These are phyloP conservation scores for Rousettus leschenaultii DNA, from an alignment of 2,113 vertebrate species.

Conservation along the genomic window DNA sequence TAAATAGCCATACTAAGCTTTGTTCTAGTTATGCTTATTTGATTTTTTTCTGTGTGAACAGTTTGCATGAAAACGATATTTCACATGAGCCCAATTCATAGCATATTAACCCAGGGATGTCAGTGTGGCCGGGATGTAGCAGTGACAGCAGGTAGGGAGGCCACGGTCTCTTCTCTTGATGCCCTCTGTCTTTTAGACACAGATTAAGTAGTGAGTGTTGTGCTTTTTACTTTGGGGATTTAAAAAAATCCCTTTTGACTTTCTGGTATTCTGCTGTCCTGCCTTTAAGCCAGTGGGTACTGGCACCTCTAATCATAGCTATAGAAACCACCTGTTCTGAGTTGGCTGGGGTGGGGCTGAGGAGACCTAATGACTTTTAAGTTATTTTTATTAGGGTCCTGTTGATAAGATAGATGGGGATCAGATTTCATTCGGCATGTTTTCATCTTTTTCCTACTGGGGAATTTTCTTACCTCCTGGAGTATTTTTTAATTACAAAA, in stretches of 20 bases:
- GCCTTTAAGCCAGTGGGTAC: background rate
- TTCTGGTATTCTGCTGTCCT: background rate
- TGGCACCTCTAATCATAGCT: background rate
- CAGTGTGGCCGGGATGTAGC: background rate
- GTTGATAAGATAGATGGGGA: background rate
- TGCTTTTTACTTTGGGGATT: background rate
- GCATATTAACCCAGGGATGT: background rate
- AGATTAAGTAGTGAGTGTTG: background rate
- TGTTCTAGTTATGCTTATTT: background rate
- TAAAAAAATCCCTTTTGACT: background rate
- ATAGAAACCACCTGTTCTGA: background rate
- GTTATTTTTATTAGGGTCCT: background rate
- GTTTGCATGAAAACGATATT: background rate
- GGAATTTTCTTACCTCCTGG: background rate
- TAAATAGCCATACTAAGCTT: background rate
- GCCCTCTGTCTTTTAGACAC: background rate
- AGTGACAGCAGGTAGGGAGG: background rate
- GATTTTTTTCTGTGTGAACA: background rate
- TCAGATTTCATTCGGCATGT: background rate
- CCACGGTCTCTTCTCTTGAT: background rate
- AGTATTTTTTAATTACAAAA: slow-evolving; percentile 28
- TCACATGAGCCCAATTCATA: background rate
- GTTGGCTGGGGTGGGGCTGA: background rate
- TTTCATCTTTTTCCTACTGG: background rate
- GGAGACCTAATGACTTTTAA: background rate